phyloP scores from a whole-genome alignment of 1,140 invertebrate genomes.

The Musca vetustissima region DNA sequence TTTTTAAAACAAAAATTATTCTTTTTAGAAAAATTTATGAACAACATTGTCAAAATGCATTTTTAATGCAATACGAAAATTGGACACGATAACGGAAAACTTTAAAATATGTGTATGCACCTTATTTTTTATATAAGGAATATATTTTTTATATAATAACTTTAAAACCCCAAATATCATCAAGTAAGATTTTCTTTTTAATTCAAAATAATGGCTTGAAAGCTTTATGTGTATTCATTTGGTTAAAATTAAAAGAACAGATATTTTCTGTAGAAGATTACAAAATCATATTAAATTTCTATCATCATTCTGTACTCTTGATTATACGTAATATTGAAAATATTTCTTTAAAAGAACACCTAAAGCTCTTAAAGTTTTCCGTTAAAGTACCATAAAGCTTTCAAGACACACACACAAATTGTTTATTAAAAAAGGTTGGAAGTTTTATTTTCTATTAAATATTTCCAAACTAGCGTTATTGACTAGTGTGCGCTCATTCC shows the following conservation, averaged over 20 bases:
- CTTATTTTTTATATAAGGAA: background rate
- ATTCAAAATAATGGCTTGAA: background rate
- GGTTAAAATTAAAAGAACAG: too few species aligned
- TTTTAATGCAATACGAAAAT: background rate
- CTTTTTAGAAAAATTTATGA: slow-evolving; percentile 16
- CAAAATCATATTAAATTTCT: too few species aligned
- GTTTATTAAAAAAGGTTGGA: too few species aligned
- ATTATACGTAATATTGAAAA: too few species aligned
- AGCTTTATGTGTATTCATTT: background rate
- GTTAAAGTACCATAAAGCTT: slow-evolving; percentile 11
- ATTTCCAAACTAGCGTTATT: too few species aligned
- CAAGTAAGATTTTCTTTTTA: background rate
- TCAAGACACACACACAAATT: background rate
- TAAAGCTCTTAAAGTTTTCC: slow-evolving; percentile 4
- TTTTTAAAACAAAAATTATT: background rate
- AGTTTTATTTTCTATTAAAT: too few species aligned
- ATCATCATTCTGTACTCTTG: too few species aligned
- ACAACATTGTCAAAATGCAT: slow-evolving; percentile 9
- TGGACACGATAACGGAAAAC: slow-evolving; percentile 12
- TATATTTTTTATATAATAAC: slow-evolving; percentile 8
- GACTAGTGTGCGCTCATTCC: too few species aligned
- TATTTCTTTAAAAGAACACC: too few species aligned
- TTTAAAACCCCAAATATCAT: background rate
- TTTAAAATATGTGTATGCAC: background rate
- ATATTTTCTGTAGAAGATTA: too few species aligned